Evolutionary conservation across 1,140 invertebrate species (phyloP).

Genomic region (Diuraphis noxia): DNA sequence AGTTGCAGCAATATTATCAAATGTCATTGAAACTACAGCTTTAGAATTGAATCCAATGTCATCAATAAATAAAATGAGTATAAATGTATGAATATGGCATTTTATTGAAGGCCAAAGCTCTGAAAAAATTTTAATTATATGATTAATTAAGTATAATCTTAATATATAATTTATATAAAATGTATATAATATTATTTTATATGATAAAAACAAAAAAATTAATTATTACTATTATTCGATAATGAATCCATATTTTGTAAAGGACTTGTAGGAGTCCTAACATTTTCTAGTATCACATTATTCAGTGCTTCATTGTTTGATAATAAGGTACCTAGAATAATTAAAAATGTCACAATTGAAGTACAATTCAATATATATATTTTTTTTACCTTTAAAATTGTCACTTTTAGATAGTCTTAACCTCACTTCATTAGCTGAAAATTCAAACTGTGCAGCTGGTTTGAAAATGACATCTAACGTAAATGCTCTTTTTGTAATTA

Average conservation of each 20-base stretch:
- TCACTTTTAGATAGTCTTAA: conserved; percentile 51
- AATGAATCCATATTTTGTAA: background rate
- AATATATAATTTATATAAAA: background rate
- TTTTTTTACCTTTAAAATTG: conserved; percentile 28
- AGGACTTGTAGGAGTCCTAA: background rate
- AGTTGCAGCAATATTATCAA: conserved; percentile 60
- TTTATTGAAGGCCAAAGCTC: conserved; percentile 44
- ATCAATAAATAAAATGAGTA: conserved; percentile 44
- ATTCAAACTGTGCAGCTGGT: conserved; percentile 57
- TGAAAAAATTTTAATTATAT: conserved; percentile 14
- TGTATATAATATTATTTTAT: background rate
- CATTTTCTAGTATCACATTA: background rate
- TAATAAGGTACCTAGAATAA: conserved; percentile 23
- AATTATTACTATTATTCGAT: conserved; percentile 1
- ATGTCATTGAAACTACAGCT: conserved; percentile 59
- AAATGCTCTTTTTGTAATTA: conserved; percentile 56
- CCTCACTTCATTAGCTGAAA: conserved; percentile 57
- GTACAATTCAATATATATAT: background rate
- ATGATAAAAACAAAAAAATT: background rate
- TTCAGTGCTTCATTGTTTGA: conserved; percentile 14
- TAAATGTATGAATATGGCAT: conserved; percentile 49
- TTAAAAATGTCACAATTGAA: background rate
- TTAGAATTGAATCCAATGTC: conserved; percentile 58
- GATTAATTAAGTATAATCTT: background rate
- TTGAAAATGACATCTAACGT: conserved; percentile 56